Percentiles rank a stretch among this genome's conserved stretches.
phyloP scores from a whole-genome alignment of 2,113 vertebrate species.

The Ondatra zibethicus region DNA sequence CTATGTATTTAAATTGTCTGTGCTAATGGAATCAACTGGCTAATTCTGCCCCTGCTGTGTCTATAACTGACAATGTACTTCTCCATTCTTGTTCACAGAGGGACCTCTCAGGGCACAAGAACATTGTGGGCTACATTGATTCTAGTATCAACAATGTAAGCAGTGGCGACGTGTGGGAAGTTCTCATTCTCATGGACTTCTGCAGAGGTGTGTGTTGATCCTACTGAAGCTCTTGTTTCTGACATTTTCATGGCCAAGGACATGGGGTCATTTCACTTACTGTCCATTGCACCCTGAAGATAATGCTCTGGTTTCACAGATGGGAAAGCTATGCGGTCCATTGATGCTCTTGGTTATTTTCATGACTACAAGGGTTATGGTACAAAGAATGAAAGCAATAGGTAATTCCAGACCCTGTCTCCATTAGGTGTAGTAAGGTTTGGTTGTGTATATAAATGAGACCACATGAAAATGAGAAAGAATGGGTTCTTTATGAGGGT shows the following conservation, averaged over 20 bases:
- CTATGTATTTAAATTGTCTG: slow-evolving; percentile 29
- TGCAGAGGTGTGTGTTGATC: slow-evolving; percentile 92
- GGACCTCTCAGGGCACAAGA: slow-evolving; percentile 97
- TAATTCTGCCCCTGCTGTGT: background rate
- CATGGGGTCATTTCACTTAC: background rate
- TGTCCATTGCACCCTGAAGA: background rate
- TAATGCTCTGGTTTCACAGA: slow-evolving; percentile 44
- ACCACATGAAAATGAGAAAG: slow-evolving; percentile 20
- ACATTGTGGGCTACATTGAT: slow-evolving; percentile 98
- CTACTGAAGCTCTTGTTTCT: background rate
- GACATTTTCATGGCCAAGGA: background rate
- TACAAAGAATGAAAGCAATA: background rate
- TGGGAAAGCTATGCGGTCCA: background rate
- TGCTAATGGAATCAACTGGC: background rate
- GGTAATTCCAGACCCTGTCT: slow-evolving; percentile 12
- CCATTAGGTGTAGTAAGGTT: slow-evolving; percentile 15
- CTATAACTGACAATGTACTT: slow-evolving; percentile 36
- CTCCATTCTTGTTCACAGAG: slow-evolving; percentile 86
- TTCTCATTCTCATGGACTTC: slow-evolving; percentile 98
- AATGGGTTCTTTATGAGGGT: slow-evolving; percentile 54
- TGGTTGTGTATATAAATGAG: slow-evolving; percentile 16
- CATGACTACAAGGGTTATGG: background rate
- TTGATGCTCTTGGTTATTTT: background rate
- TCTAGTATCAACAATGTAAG: slow-evolving; percentile 96
- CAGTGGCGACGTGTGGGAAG: slow-evolving; percentile 97